These are phyloP conservation scores for Chelonoidis abingdonii DNA, from an alignment of 2,113 vertebrate genomes.

Conservation along the genomic window DNA sequence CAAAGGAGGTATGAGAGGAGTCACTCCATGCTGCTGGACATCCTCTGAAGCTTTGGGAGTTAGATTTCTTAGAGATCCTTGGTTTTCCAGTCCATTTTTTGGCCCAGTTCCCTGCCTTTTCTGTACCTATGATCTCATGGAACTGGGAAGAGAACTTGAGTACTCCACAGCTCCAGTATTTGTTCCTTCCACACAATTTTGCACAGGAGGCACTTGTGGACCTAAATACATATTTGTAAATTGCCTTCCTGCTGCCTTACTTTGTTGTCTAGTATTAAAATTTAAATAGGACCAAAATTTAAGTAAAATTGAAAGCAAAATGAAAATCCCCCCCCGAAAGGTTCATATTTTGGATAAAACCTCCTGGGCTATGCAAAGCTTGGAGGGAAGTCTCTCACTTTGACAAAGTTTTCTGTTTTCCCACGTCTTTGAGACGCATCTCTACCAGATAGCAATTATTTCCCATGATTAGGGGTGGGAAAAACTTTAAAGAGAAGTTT, in stretches of 20 bases:
- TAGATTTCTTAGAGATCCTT: neutral
- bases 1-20: neutral
- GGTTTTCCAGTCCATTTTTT: neutral
- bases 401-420: constrained; percentile 32
- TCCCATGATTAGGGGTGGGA: constrained; percentile 46
- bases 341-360: neutral
- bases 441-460: constrained; percentile 65
- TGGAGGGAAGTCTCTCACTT: constrained; percentile 14
- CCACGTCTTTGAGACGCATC: constrained; percentile 6
- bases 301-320: neutral
- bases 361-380: neutral
- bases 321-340: neutral
- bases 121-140: neutral
- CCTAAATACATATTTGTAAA: neutral
- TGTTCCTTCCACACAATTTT: neutral
- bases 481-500: constrained; percentile 52
- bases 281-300: neutral
- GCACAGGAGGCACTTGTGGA: neutral
- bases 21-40: neutral
- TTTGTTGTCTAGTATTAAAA: neutral
- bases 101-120: neutral
- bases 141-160: neutral
- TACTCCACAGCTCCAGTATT: neutral
- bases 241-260: neutral
- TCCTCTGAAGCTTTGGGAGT: neutral